A percentile compares a stretch with the other conserved stretches of the same genome.
Conservation (phyloP, 2,113 vertebrate species). For the Dinomys branickii region DNA sequence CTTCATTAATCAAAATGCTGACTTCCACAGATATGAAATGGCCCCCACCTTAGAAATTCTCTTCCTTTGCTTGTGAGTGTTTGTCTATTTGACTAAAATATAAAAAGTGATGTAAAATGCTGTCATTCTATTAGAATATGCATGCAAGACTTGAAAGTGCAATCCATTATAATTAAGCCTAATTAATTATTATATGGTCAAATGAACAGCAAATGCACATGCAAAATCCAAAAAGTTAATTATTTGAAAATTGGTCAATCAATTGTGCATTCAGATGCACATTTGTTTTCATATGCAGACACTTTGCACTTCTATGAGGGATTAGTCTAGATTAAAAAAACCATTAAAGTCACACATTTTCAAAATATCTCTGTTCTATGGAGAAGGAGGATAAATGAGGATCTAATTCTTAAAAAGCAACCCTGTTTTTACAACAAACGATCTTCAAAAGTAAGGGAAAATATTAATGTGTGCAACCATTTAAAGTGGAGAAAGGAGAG, state of each 20-base stretch:
- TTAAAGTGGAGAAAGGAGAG: slow-evolving; percentile 42
- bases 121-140: slow-evolving; percentile 81
- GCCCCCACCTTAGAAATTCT: not conserved
- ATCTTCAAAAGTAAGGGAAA: slow-evolving; percentile 62
- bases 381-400: slow-evolving; percentile 67
- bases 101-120: slow-evolving; percentile 70
- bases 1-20: slow-evolving; percentile 82
- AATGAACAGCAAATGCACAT: slow-evolving; percentile 86
- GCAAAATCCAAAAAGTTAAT: slow-evolving; percentile 85
- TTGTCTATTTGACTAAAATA: slow-evolving; percentile 75
- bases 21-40: slow-evolving; percentile 57
- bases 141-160: slow-evolving; percentile 80
- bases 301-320: slow-evolving; percentile 78
- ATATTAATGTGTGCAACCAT: not conserved
- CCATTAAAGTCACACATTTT: slow-evolving; percentile 72
- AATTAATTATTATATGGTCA: slow-evolving; percentile 89
- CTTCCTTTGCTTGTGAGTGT: slow-evolving; percentile 65
- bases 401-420: slow-evolving; percentile 67
- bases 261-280: slow-evolving; percentile 81
- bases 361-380: slow-evolving; percentile 59
- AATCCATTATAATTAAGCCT: slow-evolving; percentile 87
- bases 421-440: slow-evolving; percentile 37
- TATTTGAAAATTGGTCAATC: slow-evolving; percentile 85
- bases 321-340: slow-evolving; percentile 64
- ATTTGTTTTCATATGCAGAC: slow-evolving; percentile 77